A percentile compares a stretch with the other conserved stretches of the same genome.
phyloP scores from a whole-genome alignment of 2,113 vertebrate genomes.

The Catharus minimus region DNA sequence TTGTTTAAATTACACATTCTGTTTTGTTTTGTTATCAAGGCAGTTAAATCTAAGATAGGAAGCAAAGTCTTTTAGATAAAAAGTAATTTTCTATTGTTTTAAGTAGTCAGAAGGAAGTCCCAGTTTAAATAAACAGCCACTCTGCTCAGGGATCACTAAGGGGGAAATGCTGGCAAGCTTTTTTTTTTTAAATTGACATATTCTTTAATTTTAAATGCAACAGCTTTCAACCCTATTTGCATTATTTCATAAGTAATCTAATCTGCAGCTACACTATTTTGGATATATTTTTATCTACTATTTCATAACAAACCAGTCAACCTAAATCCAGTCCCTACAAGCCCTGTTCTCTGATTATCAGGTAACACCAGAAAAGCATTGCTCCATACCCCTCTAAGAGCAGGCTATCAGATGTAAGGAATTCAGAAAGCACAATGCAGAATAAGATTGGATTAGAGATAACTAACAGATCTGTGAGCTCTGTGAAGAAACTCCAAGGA shows the following conservation, averaged over 20 bases:
- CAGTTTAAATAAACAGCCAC: background rate
- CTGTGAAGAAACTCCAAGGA: background rate
- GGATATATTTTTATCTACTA: background rate
- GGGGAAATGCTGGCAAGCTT: background rate
- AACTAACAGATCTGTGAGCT: fast-evolving
- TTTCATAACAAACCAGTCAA: background rate
- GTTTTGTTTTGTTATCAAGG: constrained; percentile 20
- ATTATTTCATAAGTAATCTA: background rate
- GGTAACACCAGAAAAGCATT: background rate
- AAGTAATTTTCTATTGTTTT: constrained; percentile 30
- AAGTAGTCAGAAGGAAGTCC: constrained; percentile 22
- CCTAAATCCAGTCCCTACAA: background rate
- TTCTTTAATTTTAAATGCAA: background rate
- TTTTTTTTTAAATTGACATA: background rate
- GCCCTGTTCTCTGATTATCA: background rate
- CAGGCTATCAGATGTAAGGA: background rate
- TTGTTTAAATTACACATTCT: background rate
- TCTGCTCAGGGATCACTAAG: background rate
- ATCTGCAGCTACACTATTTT: background rate
- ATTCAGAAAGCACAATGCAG: background rate
- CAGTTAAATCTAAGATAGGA: constrained; percentile 28
- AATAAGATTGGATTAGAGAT: background rate
- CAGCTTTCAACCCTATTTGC: background rate
- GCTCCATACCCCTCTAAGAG: background rate
- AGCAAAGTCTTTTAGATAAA: background rate